Percentiles rank a stretch among this genome's conserved stretches.
phyloP scores from a whole-genome alignment of 2,113 vertebrate genomes.

The Pachycephala philippinensis region DNA sequence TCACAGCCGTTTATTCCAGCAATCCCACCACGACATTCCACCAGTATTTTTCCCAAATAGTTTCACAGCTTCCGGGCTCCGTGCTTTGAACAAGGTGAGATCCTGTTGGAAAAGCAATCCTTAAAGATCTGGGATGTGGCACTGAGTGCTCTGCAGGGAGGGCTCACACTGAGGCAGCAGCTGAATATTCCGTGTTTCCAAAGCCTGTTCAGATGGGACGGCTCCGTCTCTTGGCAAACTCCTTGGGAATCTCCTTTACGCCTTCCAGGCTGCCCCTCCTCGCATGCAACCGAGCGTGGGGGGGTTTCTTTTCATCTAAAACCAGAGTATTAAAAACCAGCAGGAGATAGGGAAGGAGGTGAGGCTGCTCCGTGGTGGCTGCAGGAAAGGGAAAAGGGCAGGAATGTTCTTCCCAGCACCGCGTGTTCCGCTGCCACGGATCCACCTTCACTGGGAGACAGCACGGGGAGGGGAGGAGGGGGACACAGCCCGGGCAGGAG shows the following conservation, averaged over 20 bases:
- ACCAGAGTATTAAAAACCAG: neutral
- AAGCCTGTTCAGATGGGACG: neutral
- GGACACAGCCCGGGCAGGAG: neutral
- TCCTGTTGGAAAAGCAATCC: neutral
- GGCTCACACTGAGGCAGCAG: neutral
- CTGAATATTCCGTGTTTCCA: neutral
- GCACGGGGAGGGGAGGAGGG: neutral
- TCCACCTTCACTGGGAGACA: neutral
- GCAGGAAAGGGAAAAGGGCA: neutral
- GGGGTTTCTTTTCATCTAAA: neutral
- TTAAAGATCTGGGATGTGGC: neutral
- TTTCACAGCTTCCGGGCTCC: neutral
- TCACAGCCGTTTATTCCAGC: rapidly evolving
- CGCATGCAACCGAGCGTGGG: neutral
- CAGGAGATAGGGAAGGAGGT: neutral
- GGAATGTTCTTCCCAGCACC: neutral
- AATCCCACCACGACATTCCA: rapidly evolving
- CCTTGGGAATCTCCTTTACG: neutral
- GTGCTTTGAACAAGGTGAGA: neutral
- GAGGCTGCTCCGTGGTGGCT: neutral
- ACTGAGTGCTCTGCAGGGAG: neutral
- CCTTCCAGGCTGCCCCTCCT: neutral
- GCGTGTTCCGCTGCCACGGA: neutral
- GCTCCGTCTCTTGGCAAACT: neutral
- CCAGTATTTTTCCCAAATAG: neutral